phyloP scores from a whole-genome alignment of 2,113 vertebrate genomes.

The Eupsittula cactorum region DNA sequence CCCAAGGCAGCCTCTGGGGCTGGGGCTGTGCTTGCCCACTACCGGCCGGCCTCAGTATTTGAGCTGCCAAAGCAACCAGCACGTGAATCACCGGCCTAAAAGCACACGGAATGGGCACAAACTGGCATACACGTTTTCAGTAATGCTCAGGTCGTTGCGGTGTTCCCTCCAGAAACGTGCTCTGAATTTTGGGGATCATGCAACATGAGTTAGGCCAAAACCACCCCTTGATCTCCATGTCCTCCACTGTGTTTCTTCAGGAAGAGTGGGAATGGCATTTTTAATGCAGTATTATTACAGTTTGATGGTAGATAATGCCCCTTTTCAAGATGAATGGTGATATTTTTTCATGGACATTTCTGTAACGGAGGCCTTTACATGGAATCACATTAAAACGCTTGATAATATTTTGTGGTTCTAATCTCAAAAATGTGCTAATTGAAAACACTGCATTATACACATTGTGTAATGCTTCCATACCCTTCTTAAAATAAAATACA shows the following conservation, averaged over 20 bases:
- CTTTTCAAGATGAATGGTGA: not conserved
- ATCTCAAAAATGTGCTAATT: not conserved
- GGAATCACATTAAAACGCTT: not conserved
- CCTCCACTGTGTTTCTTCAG: not conserved
- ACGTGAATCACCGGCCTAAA: rapidly evolving
- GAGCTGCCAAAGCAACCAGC: not conserved
- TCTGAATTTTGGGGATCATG: rapidly evolving
- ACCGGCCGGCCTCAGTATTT: not conserved
- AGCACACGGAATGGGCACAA: rapidly evolving
- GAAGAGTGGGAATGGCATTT: not conserved
- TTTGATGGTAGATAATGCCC: not conserved
- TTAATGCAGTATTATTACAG: not conserved
- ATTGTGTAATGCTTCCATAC: not conserved
- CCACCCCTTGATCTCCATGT: not conserved
- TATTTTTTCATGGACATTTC: not conserved
- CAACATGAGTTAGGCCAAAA: not conserved
- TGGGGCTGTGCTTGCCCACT: not conserved
- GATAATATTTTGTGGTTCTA: not conserved
- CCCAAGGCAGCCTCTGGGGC: rapidly evolving
- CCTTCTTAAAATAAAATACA: not conserved
- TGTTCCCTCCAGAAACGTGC: not conserved
- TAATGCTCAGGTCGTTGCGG: rapidly evolving
- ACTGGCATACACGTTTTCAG: not conserved
- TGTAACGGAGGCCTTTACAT: not conserved
- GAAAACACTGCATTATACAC: not conserved